Percentiles rank a stretch among this genome's conserved stretches.
These are phyloP conservation scores for Oligia latruncula DNA, from an alignment of 2,888 invertebrate genomes.

Conservation along the genomic window DNA sequence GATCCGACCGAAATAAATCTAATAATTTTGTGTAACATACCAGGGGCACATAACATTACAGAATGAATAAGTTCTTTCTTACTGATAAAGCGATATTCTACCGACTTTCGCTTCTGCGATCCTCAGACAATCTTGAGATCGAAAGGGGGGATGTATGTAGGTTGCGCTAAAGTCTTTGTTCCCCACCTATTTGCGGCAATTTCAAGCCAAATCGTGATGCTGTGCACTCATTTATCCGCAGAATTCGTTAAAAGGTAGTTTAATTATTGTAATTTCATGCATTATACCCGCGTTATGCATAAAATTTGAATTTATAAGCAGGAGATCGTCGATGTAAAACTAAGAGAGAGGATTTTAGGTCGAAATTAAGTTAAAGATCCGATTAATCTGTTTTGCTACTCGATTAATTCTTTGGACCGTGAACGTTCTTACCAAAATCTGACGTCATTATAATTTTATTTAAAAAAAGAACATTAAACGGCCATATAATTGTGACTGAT, in stretches of 20 bases:
- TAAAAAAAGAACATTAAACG: too few relatives aligned
- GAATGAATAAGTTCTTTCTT: slow-evolving; percentile 27
- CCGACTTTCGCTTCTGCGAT: slow-evolving; percentile 70
- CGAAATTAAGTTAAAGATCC: slow-evolving; percentile 25
- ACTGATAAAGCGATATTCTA: slow-evolving; percentile 42
- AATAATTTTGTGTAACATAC: slow-evolving; percentile 32
- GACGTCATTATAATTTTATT: neutral
- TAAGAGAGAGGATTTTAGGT: slow-evolving; percentile 40
- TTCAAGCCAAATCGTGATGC: slow-evolving; percentile 75
- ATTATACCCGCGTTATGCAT: slow-evolving; percentile 35
- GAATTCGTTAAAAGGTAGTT: slow-evolving; percentile 49
- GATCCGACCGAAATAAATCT: too few relatives aligned
- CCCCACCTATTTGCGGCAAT: slow-evolving; percentile 74
- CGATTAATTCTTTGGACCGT: too few relatives aligned
- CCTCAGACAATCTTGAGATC: slow-evolving; percentile 62
- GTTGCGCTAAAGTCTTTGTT: slow-evolving; percentile 80
- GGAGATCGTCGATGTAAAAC: slow-evolving; percentile 23
- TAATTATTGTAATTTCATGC: slow-evolving; percentile 55
- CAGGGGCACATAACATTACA: slow-evolving; percentile 35
- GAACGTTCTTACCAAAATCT: too few relatives aligned
- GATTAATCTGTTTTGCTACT: slow-evolving; percentile 1
- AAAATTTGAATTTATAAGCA: slow-evolving; percentile 42
- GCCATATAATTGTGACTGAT: too few relatives aligned
- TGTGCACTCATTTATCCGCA: slow-evolving; percentile 64
- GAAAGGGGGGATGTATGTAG: slow-evolving; percentile 86